Conservation (phyloP, 2,113 vertebrate species). For the Pelmatolapia mariae region DNA sequence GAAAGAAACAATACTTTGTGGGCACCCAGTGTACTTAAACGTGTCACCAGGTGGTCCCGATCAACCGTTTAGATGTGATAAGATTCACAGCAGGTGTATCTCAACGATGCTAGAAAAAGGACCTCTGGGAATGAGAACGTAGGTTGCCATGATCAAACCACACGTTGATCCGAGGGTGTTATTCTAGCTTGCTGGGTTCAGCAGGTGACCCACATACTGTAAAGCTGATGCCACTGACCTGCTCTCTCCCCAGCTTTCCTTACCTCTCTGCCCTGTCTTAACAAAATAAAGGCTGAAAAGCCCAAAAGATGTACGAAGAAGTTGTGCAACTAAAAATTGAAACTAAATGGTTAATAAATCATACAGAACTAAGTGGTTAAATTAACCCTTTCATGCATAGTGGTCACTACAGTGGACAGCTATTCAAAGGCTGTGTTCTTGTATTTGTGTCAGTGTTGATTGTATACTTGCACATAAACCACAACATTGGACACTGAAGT, state of each 20-base stretch:
- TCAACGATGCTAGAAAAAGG: neutral
- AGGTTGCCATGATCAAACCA: neutral
- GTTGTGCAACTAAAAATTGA: rapidly evolving
- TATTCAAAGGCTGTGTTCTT: too few species aligned
- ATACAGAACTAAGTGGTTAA: neutral
- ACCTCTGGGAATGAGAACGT: neutral
- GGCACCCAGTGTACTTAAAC: neutral
- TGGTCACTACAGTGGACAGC: too few species aligned
- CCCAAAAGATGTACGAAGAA: neutral
- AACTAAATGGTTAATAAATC: neutral
- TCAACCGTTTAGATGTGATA: neutral
- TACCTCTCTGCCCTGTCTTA: neutral
- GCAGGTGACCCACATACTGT: neutral
- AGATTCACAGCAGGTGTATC: neutral
- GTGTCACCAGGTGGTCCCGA: neutral
- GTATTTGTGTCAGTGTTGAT: too few species aligned
- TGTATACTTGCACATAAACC: too few species aligned
- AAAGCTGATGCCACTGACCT: neutral
- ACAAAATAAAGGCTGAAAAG: neutral
- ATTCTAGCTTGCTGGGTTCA: neutral
- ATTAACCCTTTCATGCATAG: neutral
- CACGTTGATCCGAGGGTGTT: rapidly evolving
- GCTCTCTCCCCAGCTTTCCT: neutral
- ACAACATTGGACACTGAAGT: too few species aligned
- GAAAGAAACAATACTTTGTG: neutral